Percentiles rank a stretch among this genome's conserved stretches.
These are phyloP conservation scores for Mesorhabditis belari DNA, from an alignment of 2,888 invertebrate species.

Conservation along the genomic window DNA sequence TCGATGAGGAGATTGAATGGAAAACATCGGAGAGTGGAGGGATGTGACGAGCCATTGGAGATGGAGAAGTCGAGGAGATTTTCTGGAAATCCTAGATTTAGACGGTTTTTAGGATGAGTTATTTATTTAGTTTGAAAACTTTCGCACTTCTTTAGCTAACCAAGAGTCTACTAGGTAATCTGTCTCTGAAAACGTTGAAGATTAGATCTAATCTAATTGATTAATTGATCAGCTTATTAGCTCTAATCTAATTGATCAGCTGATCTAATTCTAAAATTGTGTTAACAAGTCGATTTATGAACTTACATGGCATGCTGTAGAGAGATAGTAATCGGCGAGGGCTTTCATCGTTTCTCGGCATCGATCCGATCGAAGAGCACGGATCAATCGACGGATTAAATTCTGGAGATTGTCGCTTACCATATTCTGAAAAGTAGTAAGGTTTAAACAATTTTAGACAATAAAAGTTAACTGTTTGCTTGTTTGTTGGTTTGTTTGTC, in stretches of 20 bases:
- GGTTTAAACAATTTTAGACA: background rate
- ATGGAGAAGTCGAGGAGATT: background rate
- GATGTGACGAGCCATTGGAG: slow-evolving; percentile 11
- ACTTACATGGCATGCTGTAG: slow-evolving; percentile 19
- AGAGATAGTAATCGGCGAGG: slow-evolving; percentile 29
- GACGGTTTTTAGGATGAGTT: too few relatives aligned
- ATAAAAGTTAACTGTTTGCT: too few relatives aligned
- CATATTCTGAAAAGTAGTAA: slow-evolving; percentile 2
- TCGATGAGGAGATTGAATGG: slow-evolving; percentile 17
- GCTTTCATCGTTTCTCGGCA: slow-evolving; percentile 17
- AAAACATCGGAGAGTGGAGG: slow-evolving; percentile 27
- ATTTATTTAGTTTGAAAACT: too few relatives aligned
- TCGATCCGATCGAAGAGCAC: slow-evolving; percentile 13
- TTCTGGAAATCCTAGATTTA: slow-evolving; percentile 1
- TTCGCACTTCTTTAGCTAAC: too few relatives aligned
- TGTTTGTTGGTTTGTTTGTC: too few relatives aligned
- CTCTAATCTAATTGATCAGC: too few relatives aligned
- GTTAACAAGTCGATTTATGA: too few relatives aligned
- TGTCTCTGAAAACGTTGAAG: too few relatives aligned
- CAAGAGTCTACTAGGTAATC: too few relatives aligned
- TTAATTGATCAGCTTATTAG: too few relatives aligned
- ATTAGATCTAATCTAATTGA: too few relatives aligned
- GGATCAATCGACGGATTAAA: slow-evolving; percentile 19
- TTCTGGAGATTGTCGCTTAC: slow-evolving; percentile 9
- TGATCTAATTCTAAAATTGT: too few relatives aligned